These are phyloP conservation scores for Conus betulinus DNA, from an alignment of 1,140 invertebrate species.

Conservation along the genomic window DNA sequence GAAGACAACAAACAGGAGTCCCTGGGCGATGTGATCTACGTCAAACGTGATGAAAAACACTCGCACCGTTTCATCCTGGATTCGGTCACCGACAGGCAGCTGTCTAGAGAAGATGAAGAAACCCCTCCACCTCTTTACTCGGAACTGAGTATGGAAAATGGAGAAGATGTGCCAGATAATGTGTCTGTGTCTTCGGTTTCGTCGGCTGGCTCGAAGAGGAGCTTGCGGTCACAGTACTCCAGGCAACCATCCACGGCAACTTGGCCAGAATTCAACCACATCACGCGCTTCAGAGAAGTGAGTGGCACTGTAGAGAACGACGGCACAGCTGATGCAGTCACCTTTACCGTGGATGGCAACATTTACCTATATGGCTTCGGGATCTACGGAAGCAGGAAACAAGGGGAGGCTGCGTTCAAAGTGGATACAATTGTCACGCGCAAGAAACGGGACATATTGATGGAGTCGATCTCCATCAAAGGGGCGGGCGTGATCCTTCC, in stretches of 20 bases:
- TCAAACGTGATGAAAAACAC: conserved; percentile 34
- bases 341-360: conserved; percentile 36
- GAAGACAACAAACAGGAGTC: conserved; percentile 43
- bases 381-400: conserved; percentile 46
- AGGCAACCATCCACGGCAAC: background rate
- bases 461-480: conserved; percentile 44
- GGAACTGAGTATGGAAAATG: background rate
- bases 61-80: conserved; percentile 39
- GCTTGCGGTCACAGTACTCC: conserved; percentile 13
- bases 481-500: conserved; percentile 47
- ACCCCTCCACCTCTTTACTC: conserved; percentile 16
- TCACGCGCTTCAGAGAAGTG: conserved; percentile 39
- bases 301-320: conserved; percentile 18
- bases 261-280: conserved; percentile 27
- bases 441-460: conserved; percentile 46
- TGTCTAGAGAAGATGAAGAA: background rate
- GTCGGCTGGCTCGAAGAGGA: background rate
- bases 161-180: conserved; percentile 12
- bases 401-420: conserved; percentile 36
- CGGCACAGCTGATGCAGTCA: conserved; percentile 39
- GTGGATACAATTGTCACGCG: conserved; percentile 38
- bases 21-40: conserved; percentile 44
- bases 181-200: background rate
- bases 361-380: conserved; percentile 44
- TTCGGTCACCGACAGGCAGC: conserved; percentile 21